phyloP scores from a whole-genome alignment of 2,797 vertebrate species.

The Schizothorax lantsangensis region DNA sequence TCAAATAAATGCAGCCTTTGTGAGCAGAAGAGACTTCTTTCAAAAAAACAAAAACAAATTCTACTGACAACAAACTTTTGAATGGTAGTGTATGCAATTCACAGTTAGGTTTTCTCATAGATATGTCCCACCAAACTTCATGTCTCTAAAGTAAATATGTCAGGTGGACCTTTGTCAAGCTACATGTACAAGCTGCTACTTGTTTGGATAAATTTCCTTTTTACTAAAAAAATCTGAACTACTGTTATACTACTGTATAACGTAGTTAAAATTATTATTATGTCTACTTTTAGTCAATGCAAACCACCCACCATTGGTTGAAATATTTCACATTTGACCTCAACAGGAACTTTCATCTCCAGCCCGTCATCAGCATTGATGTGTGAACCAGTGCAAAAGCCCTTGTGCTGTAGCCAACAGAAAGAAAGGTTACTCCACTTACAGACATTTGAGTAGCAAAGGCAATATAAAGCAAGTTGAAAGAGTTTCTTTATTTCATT shows the following conservation, averaged over 20 bases:
- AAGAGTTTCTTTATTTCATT: not conserved
- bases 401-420: conserved; percentile 65
- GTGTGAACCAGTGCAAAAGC: conserved; percentile 72
- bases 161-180: not conserved
- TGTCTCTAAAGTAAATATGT: not conserved
- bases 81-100: not conserved
- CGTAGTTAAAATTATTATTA: not conserved
- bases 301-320: conserved; percentile 69
- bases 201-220: too few relatives aligned
- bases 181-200: not conserved
- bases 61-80: not conserved
- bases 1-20: not conserved
- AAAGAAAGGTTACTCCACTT: not conserved
- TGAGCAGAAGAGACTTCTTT: not conserved
- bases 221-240: not conserved
- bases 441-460: not conserved
- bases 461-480: not conserved
- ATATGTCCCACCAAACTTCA: not conserved
- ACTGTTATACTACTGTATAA: not conserved
- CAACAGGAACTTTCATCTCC: conserved; percentile 54
- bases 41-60: not conserved
- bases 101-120: not conserved
- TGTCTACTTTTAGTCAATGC: not conserved
- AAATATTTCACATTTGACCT: conserved; percentile 73
- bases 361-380: conserved; percentile 53